phyloP scores from a whole-genome alignment of 64 coral and sea anemone genomes.

The Actinia tenebrosa region DNA sequence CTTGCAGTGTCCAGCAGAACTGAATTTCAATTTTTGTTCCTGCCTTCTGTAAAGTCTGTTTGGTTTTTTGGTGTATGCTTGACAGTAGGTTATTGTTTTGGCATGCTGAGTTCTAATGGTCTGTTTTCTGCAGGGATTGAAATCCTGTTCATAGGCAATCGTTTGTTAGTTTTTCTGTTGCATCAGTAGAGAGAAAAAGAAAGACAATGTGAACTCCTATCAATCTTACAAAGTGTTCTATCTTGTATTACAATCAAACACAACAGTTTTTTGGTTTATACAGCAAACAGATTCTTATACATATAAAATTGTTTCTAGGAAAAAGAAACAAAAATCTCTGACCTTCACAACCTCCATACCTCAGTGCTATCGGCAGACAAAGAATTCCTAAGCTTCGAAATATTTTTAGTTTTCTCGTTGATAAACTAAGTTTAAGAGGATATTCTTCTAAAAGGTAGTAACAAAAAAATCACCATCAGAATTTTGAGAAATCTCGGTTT shows the following conservation, averaged over 20 bases:
- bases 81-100: neutral
- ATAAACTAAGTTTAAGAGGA: too few species aligned
- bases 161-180: neutral
- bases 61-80: neutral
- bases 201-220: neutral
- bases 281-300: neutral
- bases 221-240: neutral
- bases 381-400: neutral
- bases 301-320: neutral
- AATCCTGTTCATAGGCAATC: neutral
- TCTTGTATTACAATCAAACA: neutral
- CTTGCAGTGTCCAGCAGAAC: neutral
- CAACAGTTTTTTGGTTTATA: neutral
- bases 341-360: neutral
- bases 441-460: too few species aligned
- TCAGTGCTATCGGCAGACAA: neutral
- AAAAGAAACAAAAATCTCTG: neutral
- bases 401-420: too few species aligned
- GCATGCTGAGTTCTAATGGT: neutral
- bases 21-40: neutral
- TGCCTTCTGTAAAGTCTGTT: neutral
- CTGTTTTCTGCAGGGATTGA: neutral
- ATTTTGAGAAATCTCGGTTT: too few species aligned
- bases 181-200: neutral
- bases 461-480: too few species aligned